These are phyloP conservation scores for Cisticola juncidis DNA, from an alignment of 2,113 vertebrate genomes.

Conservation along the genomic window DNA sequence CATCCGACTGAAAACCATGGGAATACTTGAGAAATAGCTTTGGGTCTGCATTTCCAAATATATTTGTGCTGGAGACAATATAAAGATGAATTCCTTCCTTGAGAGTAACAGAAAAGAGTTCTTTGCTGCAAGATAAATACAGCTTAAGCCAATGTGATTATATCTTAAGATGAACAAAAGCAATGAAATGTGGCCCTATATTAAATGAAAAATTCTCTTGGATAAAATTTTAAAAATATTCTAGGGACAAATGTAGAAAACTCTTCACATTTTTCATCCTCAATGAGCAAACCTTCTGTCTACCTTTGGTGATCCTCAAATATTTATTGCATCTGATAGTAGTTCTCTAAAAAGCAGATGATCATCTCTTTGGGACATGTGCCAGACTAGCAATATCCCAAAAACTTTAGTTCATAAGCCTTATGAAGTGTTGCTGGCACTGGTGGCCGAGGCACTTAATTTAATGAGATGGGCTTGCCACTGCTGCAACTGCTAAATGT, in stretches of 20 bases:
- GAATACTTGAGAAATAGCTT: not conserved
- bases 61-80: not conserved
- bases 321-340: slow-evolving; percentile 33
- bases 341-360: slow-evolving; percentile 9
- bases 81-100: not conserved
- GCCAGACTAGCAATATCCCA: slow-evolving; percentile 68
- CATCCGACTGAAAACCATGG: not conserved
- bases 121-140: not conserved
- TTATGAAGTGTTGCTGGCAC: slow-evolving; percentile 67
- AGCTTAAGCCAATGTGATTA: not conserved
- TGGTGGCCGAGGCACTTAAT: slow-evolving; percentile 70
- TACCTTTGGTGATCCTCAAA: not conserved
- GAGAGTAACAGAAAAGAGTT: not conserved
- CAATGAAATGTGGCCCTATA: not conserved
- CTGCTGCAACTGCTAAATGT: slow-evolving; percentile 75
- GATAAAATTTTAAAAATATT: not conserved
- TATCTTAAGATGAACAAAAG: not conserved
- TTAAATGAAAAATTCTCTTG: not conserved
- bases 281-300: not conserved
- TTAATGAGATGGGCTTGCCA: slow-evolving; percentile 73
- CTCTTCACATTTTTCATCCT: not conserved
- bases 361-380: slow-evolving; percentile 50
- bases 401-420: slow-evolving; percentile 60
- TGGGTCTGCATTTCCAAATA: not conserved
- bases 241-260: not conserved